Percentiles rank a stretch among this genome's conserved stretches.
Evolutionary conservation across 2,888 invertebrate genomes (phyloP).

Genomic region (Erebia palarica): DNA sequence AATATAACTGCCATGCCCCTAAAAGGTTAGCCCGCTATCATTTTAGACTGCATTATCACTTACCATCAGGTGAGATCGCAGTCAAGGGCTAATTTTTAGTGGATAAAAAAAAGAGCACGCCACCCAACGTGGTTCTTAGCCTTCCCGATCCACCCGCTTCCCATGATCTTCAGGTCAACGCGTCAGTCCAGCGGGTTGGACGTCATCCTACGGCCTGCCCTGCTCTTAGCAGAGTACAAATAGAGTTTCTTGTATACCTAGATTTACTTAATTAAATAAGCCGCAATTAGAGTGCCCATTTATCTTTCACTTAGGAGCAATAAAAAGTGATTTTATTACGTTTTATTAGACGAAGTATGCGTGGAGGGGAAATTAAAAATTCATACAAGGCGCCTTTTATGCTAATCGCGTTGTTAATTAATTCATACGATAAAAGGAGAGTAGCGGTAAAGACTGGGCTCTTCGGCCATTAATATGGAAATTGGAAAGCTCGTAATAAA

Average conservation of each 20-base stretch:
- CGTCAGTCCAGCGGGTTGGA: too few relatives aligned
- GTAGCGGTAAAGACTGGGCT: constrained; percentile 30
- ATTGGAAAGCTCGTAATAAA: constrained; percentile 26
- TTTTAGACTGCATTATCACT: too few relatives aligned
- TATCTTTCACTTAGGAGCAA: neutral
- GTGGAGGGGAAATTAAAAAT: constrained; percentile 18
- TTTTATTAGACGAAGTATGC: constrained; percentile 1
- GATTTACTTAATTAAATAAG: neutral
- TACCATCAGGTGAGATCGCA: too few relatives aligned
- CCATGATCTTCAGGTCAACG: too few relatives aligned
- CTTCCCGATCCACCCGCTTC: too few relatives aligned
- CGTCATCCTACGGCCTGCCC: too few relatives aligned
- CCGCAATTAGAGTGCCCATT: neutral
- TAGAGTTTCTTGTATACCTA: neutral
- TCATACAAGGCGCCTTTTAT: constrained; percentile 30
- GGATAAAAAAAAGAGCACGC: too few relatives aligned
- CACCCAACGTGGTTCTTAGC: too few relatives aligned
- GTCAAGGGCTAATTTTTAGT: too few relatives aligned
- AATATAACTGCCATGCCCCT: too few relatives aligned
- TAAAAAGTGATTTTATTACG: constrained; percentile 9
- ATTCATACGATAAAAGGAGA: constrained; percentile 32
- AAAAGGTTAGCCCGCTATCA: too few relatives aligned
- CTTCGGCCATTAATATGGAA: constrained; percentile 35
- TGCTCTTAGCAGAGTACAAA: too few relatives aligned
- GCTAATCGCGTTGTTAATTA: constrained; percentile 35